Percentiles rank a stretch among this genome's conserved stretches.
Evolutionary conservation across 2,888 invertebrate species (phyloP).

Genomic region (Conchocele bisecta): DNA sequence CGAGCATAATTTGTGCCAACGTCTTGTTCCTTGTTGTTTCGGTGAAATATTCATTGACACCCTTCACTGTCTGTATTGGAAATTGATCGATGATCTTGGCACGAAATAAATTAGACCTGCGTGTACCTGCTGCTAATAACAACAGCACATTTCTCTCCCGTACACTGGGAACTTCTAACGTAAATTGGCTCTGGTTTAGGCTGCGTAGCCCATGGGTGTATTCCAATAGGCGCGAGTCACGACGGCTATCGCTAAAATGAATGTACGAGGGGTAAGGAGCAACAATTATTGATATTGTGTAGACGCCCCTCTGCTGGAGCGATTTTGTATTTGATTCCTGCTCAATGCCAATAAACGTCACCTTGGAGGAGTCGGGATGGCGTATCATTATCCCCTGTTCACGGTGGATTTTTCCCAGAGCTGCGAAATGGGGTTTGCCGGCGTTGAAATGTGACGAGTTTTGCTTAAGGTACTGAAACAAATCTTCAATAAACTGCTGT

Average conservation of each 20-base stretch:
- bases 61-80: slow-evolving; percentile 29
- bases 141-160: slow-evolving; percentile 62
- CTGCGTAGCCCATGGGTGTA: slow-evolving; percentile 7
- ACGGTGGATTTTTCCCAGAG: slow-evolving; percentile 70
- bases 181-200: slow-evolving; percentile 22
- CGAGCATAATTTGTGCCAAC: slow-evolving; percentile 48
- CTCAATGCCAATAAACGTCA: slow-evolving; percentile 70
- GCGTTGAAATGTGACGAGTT: slow-evolving; percentile 42
- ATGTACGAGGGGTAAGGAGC: slow-evolving; percentile 76
- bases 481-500: slow-evolving; percentile 20
- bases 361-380: slow-evolving; percentile 44
- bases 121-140: slow-evolving; percentile 65
- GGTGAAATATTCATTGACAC: slow-evolving; percentile 40
- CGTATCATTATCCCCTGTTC: slow-evolving; percentile 64
- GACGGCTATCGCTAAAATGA: slow-evolving; percentile 55
- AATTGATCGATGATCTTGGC: slow-evolving; percentile 69
- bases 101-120: slow-evolving; percentile 66
- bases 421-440: slow-evolving; percentile 69
- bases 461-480: slow-evolving; percentile 51
- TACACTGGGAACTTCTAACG: slow-evolving; percentile 35
- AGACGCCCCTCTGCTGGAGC: slow-evolving; percentile 2
- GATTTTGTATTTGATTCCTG: slow-evolving; percentile 51
- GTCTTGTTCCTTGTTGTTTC: background rate
- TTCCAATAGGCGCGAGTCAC: slow-evolving; percentile 27
- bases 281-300: slow-evolving; percentile 56